Base-by-base conservation (phyloP, 2,797 vertebrate genomes). In the Microcaecilia unicolor region DNA sequence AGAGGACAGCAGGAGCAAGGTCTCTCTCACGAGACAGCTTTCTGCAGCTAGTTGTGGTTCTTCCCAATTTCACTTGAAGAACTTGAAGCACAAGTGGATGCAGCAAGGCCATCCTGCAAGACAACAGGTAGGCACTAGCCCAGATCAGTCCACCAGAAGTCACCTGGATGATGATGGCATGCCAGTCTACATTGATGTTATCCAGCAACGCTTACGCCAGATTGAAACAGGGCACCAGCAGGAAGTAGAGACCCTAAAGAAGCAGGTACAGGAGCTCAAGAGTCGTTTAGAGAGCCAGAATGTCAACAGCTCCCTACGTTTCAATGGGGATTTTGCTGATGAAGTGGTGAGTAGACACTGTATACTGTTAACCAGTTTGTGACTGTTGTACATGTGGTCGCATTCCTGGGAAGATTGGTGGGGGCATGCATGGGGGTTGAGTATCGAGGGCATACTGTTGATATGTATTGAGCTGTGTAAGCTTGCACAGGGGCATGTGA, bases 331-430 rank as follows among this genome's bases (percentile, higher is more conserved):
- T 38, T 72, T 87, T 5, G 86, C 85, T 15, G 93, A 97, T 2
- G 93, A 95, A 67, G 70, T 91, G 92, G 95, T 98, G 67, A 93
- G 93, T 5, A n/a, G n/a, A n/a, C n/a, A n/a, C n/a, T n/a, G n/a
- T n/a, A n/a, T n/a, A n/a, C n/a, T n/a, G n/a, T n/a, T n/a, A n/a
- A n/a, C n/a, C n/a, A n/a, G n/a, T n/a, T n/a, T n/a, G n/a, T n/a
- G n/a, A n/a, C n/a, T n/a, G n/a, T n/a, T n/a, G n/a, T n/a, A n/a
- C n/a, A n/a, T n/a, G n/a, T n/a, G n/a, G n/a, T n/a, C n/a, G n/a
- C n/a, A n/a, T n/a, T n/a, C n/a, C n/a, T n/a, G n/a, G n/a, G n/a
- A n/a, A n/a, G n/a, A n/a, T n/a, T n/a, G n/a, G n/a, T n/a, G n/a
- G n/a, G n/a, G n/a, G n/a, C n/a, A n/a, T n/a, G n/a, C n/a, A n/a